These are phyloP conservation scores for Drymonia ruficornis DNA, from an alignment of 2,888 invertebrate species.

Conservation along the genomic window DNA sequence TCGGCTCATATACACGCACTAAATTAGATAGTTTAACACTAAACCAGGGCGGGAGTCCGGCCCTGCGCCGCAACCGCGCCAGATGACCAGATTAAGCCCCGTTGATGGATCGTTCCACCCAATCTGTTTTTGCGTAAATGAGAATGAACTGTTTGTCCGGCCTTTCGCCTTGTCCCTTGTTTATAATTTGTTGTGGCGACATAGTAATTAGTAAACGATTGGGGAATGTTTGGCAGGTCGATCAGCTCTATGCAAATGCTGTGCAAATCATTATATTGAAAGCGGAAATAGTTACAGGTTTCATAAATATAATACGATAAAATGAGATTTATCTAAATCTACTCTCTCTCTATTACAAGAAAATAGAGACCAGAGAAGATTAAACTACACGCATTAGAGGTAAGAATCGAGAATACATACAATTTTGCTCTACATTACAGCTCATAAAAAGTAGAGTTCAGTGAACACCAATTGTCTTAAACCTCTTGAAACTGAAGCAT, in stretches of 20 bases:
- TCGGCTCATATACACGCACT: no score
- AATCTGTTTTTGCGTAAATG: conserved; percentile 66
- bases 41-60: conserved; percentile 1
- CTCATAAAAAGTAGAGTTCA: conserved; percentile 6
- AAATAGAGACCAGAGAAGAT: no score
- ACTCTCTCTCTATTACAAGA: no score
- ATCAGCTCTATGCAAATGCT: neutral
- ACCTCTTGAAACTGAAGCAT: conserved; percentile 17
- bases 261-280: no score
- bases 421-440: no score
- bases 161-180: conserved; percentile 31
- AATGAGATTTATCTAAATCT: no score
- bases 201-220: neutral
- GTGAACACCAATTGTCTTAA: conserved; percentile 12
- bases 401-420: no score
- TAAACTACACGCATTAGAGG: no score
- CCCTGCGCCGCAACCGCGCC: neutral
- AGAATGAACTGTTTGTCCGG: conserved; percentile 57
- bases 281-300: no score
- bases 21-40: conserved; percentile 36
- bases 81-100: conserved; percentile 51
- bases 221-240: neutral
- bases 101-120: conserved; percentile 62
- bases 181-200: conserved; percentile 15
- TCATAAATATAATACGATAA: no score